Evolutionary conservation across 2,797 vertebrate species (phyloP).

Genomic region (Macropodus opercularis): DNA sequence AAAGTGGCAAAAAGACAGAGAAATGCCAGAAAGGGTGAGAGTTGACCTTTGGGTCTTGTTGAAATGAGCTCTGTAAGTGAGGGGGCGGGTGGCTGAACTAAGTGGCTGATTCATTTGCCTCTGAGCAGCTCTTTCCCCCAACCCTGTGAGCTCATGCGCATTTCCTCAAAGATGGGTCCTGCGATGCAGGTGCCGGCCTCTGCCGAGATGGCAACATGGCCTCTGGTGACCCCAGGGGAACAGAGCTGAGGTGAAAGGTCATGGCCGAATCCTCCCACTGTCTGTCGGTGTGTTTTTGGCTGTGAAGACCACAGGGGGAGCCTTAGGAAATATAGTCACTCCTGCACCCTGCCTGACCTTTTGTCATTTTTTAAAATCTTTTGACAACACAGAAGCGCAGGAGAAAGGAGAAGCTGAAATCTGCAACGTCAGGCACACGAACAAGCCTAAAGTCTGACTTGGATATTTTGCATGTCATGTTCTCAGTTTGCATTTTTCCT

Average conservation of each 20-base stretch:
- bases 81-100: constrained; percentile 71
- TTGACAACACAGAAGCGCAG: constrained; percentile 36
- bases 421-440: no score
- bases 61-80: constrained; percentile 75
- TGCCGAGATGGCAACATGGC: constrained; percentile 54
- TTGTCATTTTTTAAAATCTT: constrained; percentile 51
- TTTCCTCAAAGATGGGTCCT: constrained; percentile 52
- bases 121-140: constrained; percentile 50
- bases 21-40: constrained; percentile 74
- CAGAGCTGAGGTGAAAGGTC: constrained; percentile 68
- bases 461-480: background rate
- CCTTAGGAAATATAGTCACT: constrained; percentile 66
- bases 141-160: constrained; percentile 9
- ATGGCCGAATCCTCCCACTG: constrained; percentile 72
- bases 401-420: constrained; percentile 37
- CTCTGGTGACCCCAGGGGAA: constrained; percentile 64
- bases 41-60: constrained; percentile 75
- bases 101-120: constrained; percentile 81
- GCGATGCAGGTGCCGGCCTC: constrained; percentile 75
- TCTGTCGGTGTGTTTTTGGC: constrained; percentile 74
- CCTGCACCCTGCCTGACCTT: constrained; percentile 52
- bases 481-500: background rate
- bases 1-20: constrained; percentile 51
- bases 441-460: no score
- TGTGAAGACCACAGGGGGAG: constrained; percentile 68